Evolutionary conservation across 2,113 vertebrate genomes (phyloP).

Genomic region (Psophia crepitans): DNA sequence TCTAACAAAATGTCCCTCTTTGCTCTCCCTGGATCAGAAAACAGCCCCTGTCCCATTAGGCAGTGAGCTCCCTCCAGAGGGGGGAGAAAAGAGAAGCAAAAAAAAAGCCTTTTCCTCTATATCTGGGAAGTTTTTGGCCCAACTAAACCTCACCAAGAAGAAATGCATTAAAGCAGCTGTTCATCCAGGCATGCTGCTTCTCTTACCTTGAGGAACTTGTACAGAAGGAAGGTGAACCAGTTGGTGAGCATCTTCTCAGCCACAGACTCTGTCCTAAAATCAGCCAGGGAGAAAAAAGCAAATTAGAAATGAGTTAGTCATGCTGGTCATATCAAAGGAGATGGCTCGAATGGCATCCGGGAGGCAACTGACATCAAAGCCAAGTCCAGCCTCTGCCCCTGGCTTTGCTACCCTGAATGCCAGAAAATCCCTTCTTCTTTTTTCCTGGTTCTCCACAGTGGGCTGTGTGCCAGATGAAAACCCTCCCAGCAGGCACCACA

Average conservation of each 20-base stretch:
- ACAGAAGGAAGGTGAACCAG: slow-evolving; percentile 90
- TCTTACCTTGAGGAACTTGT: slow-evolving; percentile 90
- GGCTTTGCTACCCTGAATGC: slow-evolving; percentile 26
- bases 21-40: background rate
- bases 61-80: background rate
- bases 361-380: background rate
- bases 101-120: background rate
- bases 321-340: background rate
- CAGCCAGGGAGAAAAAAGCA: background rate
- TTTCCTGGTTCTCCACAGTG: background rate
- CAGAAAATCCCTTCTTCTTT: background rate
- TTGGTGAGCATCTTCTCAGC: slow-evolving; percentile 91
- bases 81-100: too few species aligned
- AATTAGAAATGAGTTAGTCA: background rate
- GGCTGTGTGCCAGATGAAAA: background rate
- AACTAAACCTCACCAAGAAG: background rate
- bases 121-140: background rate
- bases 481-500: background rate
- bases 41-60: background rate
- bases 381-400: background rate
- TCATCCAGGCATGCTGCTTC: background rate
- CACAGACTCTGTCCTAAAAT: slow-evolving; percentile 85
- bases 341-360: slow-evolving; percentile 32
- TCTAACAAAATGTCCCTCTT: background rate
- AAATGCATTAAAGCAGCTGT: background rate